phyloP scores from a whole-genome alignment of 2,113 vertebrate genomes.

The Bettongia penicillata region DNA sequence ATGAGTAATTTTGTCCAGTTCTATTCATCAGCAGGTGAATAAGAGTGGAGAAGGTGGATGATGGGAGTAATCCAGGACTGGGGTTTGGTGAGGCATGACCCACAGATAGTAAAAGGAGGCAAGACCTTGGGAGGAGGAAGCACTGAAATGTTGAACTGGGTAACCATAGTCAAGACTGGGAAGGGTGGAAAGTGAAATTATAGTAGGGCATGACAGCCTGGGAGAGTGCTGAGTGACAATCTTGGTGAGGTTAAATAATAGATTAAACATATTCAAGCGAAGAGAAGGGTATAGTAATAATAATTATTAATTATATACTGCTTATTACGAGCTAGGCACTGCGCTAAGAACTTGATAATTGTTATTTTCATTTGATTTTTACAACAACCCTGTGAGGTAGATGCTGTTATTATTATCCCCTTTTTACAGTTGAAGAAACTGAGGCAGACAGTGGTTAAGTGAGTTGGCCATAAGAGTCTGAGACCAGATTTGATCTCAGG shows the following conservation, averaged over 20 bases:
- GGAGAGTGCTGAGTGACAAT: neutral
- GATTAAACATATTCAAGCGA: neutral
- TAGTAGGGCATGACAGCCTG: neutral
- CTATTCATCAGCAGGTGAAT: neutral
- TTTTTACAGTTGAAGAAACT: neutral
- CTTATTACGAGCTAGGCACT: neutral
- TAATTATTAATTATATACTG: neutral
- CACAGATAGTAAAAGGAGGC: too few relatives aligned
- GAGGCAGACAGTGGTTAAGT: neutral
- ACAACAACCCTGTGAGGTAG: neutral
- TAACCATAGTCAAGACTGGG: neutral
- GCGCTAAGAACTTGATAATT: neutral
- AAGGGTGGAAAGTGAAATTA: neutral
- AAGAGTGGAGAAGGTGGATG: neutral
- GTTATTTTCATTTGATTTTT: neutral
- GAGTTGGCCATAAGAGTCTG: neutral
- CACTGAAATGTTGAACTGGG: neutral
- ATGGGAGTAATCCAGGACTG: neutral
- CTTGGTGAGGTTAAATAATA: neutral
- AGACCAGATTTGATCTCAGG: neutral
- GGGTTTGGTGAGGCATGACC: neutral
- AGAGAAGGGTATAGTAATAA: too few relatives aligned
- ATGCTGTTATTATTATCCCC: neutral
- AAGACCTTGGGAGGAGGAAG: neutral
- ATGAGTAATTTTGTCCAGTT: neutral